Conservation (phyloP, 2,888 invertebrate genomes). For the Scaptomyza caliginosa region DNA sequence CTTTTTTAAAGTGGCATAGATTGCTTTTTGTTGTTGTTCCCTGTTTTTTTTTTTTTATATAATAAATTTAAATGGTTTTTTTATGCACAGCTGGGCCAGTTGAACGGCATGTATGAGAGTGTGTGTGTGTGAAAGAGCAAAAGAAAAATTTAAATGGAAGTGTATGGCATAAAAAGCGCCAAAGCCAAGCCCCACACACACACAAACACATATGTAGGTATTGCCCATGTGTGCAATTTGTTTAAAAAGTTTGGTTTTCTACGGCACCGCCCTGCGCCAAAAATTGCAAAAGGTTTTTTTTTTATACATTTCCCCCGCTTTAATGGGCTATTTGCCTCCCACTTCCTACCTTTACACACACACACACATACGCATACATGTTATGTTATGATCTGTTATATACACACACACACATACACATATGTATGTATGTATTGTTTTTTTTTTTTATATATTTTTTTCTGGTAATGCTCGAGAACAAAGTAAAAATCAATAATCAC, state of each 20-base stretch:
- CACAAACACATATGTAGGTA: not conserved
- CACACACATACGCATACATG: not conserved
- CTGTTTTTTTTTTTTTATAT: conserved; percentile 42
- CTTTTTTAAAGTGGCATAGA: conserved; percentile 62
- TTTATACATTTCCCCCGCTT: too few species aligned
- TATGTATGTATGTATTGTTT: not conserved
- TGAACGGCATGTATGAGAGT: not conserved
- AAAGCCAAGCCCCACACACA: conserved; percentile 32
- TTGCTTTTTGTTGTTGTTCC: conserved; percentile 18
- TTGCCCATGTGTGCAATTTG: conserved; percentile 29
- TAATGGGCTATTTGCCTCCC: too few species aligned
- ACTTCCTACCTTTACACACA: not conserved
- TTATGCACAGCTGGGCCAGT: conserved; percentile 48
- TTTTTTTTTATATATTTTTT: conserved; percentile 45
- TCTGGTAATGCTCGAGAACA: conserved; percentile 9
- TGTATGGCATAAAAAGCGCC: conserved; percentile 38
- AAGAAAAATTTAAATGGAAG: conserved; percentile 31
- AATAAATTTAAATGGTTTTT: conserved; percentile 57
- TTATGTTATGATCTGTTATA: too few species aligned
- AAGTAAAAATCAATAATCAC: conserved; percentile 41
- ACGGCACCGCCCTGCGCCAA: conserved; percentile 44
- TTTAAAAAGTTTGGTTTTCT: conserved; percentile 25
- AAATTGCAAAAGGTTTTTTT: conserved; percentile 20
- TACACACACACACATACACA: conserved; percentile 1
- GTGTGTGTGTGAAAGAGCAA: conserved; percentile 6